Conservation (phyloP, 2,797 vertebrate genomes). For the Hydrocynus forskahlii region DNA sequence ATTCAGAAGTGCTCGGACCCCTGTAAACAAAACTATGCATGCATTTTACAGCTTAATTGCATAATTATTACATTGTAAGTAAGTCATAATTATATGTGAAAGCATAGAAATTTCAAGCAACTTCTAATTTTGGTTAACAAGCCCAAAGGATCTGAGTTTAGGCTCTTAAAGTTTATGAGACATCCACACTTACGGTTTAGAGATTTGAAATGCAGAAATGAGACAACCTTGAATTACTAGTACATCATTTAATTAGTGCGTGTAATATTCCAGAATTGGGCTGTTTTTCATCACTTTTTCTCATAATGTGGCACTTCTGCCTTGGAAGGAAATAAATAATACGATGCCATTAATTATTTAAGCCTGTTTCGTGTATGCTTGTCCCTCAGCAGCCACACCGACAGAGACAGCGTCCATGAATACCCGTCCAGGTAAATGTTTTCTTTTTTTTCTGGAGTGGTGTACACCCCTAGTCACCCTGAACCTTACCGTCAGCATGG, state of each 20-base stretch:
- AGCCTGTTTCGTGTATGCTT: background rate
- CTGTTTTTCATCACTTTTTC: background rate
- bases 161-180: background rate
- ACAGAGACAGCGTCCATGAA: background rate
- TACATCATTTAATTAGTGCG: background rate
- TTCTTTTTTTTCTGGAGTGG: background rate
- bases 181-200: background rate
- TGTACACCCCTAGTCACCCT: background rate
- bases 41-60: too few species aligned
- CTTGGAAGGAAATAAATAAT: background rate
- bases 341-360: constrained; percentile 30
- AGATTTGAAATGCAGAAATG: background rate
- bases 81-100: too few species aligned
- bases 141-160: background rate
- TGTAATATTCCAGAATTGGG: background rate
- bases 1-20: too few species aligned
- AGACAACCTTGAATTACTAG: background rate
- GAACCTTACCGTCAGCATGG: background rate
- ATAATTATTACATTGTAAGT: too few species aligned
- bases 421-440: constrained; percentile 19
- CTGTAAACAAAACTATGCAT: too few species aligned
- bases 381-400: background rate
- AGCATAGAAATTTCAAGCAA: too few species aligned
- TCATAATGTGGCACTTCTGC: background rate
- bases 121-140: background rate